Percentiles rank a stretch among this genome's conserved stretches.
Evolutionary conservation across 1,140 invertebrate genomes (phyloP).

Genomic region (Zaprionus ghesquierei): DNA sequence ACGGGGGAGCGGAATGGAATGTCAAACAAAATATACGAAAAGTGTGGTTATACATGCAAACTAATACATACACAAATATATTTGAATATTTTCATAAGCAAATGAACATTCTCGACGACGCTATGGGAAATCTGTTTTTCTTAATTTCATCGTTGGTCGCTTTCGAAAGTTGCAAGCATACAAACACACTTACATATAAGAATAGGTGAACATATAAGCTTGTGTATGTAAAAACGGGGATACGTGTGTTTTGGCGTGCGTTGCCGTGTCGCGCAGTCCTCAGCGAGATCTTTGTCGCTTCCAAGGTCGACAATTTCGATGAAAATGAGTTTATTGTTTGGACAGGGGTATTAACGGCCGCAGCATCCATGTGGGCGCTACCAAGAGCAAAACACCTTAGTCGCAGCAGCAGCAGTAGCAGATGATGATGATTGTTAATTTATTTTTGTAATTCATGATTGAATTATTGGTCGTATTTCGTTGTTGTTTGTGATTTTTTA

Average conservation of each 20-base stretch:
- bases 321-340: slow-evolving; percentile 78
- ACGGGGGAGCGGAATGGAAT: slow-evolving; percentile 28
- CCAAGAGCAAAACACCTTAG: slow-evolving; percentile 56
- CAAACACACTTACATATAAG: neutral
- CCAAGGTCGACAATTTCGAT: slow-evolving; percentile 71
- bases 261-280: slow-evolving; percentile 16
- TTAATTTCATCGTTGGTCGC: slow-evolving; percentile 25
- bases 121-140: slow-evolving; percentile 39
- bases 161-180: slow-evolving; percentile 29
- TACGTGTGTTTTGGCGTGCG: slow-evolving; percentile 17
- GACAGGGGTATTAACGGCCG: slow-evolving; percentile 41
- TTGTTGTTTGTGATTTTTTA: slow-evolving; percentile 5
- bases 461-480: slow-evolving; percentile 46
- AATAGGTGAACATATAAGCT: neutral
- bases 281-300: slow-evolving; percentile 51
- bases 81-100: slow-evolving; percentile 19
- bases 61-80: slow-evolving; percentile 9
- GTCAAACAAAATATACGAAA: slow-evolving; percentile 41
- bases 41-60: slow-evolving; percentile 21
- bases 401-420: neutral
- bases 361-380: slow-evolving; percentile 59
- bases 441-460: slow-evolving; percentile 79
- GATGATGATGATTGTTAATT: slow-evolving; percentile 65
- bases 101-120: slow-evolving; percentile 49
- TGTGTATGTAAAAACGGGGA: slow-evolving; percentile 6